A percentile compares a stretch with the other conserved stretches of the same genome.
phyloP scores from a whole-genome alignment of 2,113 vertebrate genomes.

The Cephalopterus ornatus region DNA sequence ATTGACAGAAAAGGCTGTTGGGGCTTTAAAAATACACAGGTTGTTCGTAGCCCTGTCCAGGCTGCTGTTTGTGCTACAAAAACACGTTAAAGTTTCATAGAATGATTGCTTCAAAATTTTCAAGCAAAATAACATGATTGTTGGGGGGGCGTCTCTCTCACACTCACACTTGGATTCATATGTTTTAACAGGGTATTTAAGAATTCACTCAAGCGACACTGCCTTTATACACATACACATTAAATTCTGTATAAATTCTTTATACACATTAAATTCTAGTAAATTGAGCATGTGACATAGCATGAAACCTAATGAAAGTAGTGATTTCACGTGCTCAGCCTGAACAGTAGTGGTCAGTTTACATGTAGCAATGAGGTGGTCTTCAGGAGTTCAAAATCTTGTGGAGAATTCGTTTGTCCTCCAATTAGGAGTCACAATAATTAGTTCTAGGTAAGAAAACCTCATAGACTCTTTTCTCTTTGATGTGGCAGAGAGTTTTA shows the following conservation, averaged over 20 bases:
- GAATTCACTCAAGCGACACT: neutral
- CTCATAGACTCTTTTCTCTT: rapidly evolving
- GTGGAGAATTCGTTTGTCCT: neutral
- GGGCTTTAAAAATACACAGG: neutral
- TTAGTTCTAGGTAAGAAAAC: neutral
- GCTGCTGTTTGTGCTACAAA: neutral
- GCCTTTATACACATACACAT: neutral
- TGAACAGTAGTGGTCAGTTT: neutral
- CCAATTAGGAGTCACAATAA: neutral
- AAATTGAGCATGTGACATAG: neutral
- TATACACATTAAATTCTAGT: neutral
- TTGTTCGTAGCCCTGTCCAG: neutral
- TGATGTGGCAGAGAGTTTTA: neutral
- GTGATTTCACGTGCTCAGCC: neutral
- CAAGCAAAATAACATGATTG: rapidly evolving
- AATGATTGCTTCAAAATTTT: neutral
- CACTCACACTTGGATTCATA: neutral
- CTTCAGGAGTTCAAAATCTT: neutral
- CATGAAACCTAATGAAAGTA: neutral
- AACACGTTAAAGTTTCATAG: neutral
- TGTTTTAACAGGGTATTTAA: neutral
- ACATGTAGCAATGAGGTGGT: neutral
- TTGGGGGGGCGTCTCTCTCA: neutral
- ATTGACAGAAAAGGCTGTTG: neutral
- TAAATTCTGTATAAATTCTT: no score